These are phyloP conservation scores for Tethea ocularis DNA, from an alignment of 2,888 invertebrate species.

Conservation along the genomic window DNA sequence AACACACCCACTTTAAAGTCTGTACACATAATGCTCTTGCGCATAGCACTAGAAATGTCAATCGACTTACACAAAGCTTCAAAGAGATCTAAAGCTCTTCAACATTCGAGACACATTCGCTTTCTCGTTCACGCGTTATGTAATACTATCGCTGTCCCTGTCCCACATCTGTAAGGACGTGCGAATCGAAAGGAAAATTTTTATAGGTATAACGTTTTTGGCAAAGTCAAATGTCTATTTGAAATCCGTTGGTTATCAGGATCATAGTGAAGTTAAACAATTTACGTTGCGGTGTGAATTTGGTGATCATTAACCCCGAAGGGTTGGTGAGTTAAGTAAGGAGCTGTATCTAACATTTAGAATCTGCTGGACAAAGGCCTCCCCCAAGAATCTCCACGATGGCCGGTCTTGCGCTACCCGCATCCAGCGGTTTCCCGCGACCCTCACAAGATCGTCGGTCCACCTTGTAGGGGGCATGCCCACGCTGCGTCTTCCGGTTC, in stretches of 20 bases:
- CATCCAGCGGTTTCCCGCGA: no score
- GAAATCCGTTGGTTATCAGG: background rate
- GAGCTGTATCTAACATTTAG: no score
- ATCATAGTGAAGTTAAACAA: background rate
- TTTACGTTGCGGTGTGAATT: background rate
- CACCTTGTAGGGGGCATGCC: no score
- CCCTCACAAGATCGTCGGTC: no score
- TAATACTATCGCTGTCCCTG: constrained; percentile 27
- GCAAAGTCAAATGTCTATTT: background rate
- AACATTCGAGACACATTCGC: constrained; percentile 15
- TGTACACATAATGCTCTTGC: constrained; percentile 7
- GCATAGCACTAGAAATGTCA: constrained; percentile 4
- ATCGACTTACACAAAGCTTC: background rate
- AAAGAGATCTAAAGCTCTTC: constrained; percentile 22
- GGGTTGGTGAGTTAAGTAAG: no score
- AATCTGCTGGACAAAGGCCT: no score
- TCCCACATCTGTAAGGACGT: constrained; percentile 6
- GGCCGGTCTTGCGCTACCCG: no score
- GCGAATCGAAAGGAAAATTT: constrained; percentile 11
- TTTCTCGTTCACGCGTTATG: constrained; percentile 40
- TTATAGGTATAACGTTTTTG: background rate
- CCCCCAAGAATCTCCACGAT: no score
- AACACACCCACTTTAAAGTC: constrained; percentile 7
- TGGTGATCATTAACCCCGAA: no score
- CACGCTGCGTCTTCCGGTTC: no score